A percentile compares a stretch with the other conserved stretches of the same genome.
phyloP scores from a whole-genome alignment of 2,113 vertebrate genomes.

The Alexandromys fortis region DNA sequence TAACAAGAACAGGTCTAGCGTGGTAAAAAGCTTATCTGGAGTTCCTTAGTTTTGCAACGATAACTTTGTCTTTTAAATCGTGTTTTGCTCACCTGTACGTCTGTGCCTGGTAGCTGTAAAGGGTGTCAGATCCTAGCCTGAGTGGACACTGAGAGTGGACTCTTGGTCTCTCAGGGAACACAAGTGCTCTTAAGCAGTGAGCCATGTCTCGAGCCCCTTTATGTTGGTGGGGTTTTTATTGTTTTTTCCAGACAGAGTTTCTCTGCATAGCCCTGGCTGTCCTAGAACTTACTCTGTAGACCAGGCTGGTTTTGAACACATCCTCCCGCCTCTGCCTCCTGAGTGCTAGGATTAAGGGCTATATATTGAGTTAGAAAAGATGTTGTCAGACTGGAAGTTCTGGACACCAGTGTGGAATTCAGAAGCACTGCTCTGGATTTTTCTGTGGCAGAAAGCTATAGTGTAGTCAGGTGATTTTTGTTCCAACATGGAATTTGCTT shows the following conservation, averaged over 20 bases:
- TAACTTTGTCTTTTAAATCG: neutral
- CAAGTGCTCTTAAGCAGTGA: neutral
- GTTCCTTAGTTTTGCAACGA: neutral
- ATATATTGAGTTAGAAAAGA: conserved; percentile 1
- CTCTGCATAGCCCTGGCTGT: neutral
- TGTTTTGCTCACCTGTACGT: neutral
- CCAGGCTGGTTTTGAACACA: neutral
- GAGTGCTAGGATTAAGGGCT: neutral
- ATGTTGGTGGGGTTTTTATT: neutral
- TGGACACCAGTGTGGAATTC: neutral
- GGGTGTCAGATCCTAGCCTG: neutral
- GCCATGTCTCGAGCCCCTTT: neutral
- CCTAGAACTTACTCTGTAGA: neutral
- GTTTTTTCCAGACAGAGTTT: neutral
- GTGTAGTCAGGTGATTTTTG: neutral
- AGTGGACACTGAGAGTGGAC: neutral
- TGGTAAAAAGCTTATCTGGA: neutral
- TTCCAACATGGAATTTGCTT: neutral
- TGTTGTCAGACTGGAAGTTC: neutral
- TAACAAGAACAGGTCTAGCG: neutral
- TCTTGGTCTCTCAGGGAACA: neutral
- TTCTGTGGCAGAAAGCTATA: neutral
- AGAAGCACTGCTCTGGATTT: neutral
- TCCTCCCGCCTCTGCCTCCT: neutral
- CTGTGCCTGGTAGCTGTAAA: neutral